Base-by-base conservation (phyloP, 92 coral and sea anemone genomes). In the Palythoa caribaeorum region DNA sequence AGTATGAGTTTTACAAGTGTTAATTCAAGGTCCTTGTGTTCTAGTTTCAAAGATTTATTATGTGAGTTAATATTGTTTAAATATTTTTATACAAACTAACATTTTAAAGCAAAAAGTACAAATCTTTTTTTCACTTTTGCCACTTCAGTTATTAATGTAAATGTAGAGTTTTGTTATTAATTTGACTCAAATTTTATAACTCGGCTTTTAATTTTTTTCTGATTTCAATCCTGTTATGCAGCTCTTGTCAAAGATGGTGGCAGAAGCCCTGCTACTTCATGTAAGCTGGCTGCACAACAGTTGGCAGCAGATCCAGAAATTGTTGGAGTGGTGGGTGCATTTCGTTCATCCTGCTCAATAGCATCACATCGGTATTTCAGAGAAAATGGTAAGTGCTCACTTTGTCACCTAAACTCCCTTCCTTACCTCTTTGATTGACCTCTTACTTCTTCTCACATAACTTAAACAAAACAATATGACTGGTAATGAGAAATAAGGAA, bases 201-300 rank as follows among this genome's bases (percentile, higher is more conserved):
- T 63, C 70, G 5, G 28, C 17, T 62, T 62, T 15, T 9, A 54
- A 55, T 9, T 17, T 63, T 17, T 17, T 16, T 35, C 16, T 50
- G 39, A 12, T 71, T 71, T 48, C 71, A 7, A 37, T 13, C 53
- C 19, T 35, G 15, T 76, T 70, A n/a, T 57, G 89, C 88, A 97
- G 99, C 88, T 80, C 91, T 95, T 93, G 93, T 97, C 70, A 97
- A 94, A 91, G 99, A 97, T 92, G 98, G 95, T 37, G 99, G 99
- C 10, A 51, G 86, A 44, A 93, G 91, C 40, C 98, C 98, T 7
- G 57, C 90, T n/a, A 91, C 94, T 3, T 90, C 94, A 16, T 97
- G 99, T 68, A 94, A 93, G 55, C 90, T 94, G 48, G 96, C 98
- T 3, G 99, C 98, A 36, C 98, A 97, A 81, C 96, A 97, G 83